Base-by-base conservation (phyloP, 2,113 vertebrate genomes). In the Nyctibius bracteatus region DNA sequence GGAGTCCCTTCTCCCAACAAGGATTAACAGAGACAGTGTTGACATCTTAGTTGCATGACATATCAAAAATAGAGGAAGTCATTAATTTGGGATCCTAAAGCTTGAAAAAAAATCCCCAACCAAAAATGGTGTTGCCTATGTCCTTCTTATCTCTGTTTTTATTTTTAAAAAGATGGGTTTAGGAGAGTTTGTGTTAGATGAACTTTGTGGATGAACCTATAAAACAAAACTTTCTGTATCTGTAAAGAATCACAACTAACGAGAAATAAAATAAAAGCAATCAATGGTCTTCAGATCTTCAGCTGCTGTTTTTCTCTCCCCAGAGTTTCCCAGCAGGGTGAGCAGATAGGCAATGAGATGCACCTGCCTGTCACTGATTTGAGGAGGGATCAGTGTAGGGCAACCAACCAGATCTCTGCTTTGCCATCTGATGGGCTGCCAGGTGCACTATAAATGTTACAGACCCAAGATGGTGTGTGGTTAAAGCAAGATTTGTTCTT, bases 401-500 rank as follows among this genome's bases (percentile, higher is more conserved):
- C 54, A 78, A 25, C 14, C 82, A 30, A 19, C 14, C 59, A n/a
- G 58, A 6, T 8, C 70, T n/a, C 47, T 8, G 30, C 57, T 37
- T 44, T 78, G 66, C n/a, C 9, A 2, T 19, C 39, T 39, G 54
- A 25, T 15, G 67, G 13, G 55, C 61, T 90, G 33, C 70, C 59
- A 35, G 51, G 8, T 37, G 51, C 46, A 5, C 80, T 9, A 5
- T 37, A 47, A 58, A 20, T 15, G 52, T 4, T 25, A 12, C 0
- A 11, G 20, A 27, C 4, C 51, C 6, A 3, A 1, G 2, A 7
- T 10, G 7, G 31, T 13, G 9, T 6, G 5, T 6, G 5, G 17
- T 35, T 4, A 8, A 2, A 25, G 49, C 4, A 2, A 3, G 19
- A 1, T 14, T 65, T 31, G 7, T 9, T 51, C 19, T 54, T 15